A percentile compares a stretch with the other conserved stretches of the same genome.
Evolutionary conservation across 2,113 vertebrate species (phyloP).

Genomic region (Anarrhichthys ocellatus): DNA sequence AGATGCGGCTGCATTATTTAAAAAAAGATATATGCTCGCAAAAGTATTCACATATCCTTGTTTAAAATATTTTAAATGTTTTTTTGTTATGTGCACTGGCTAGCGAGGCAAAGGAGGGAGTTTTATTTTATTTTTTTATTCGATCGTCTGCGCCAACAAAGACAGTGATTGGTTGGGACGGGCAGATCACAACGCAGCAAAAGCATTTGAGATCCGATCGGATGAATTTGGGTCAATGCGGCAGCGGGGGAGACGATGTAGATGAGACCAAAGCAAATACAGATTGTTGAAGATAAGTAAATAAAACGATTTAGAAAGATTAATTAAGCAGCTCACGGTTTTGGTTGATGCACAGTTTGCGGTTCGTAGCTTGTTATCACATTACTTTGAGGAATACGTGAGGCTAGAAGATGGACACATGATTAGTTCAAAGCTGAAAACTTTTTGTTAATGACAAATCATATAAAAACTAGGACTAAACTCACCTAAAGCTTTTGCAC

Average conservation of each 20-base stretch:
- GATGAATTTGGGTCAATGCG: conserved; percentile 44
- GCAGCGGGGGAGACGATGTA: conserved; percentile 24
- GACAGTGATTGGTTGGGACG: background rate
- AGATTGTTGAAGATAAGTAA: conserved; percentile 34
- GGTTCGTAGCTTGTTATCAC: conserved; percentile 4
- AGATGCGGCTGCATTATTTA: conserved; percentile 15
- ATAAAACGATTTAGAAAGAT: conserved; percentile 27
- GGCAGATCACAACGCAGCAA: conserved; percentile 12
- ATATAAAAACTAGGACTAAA: background rate
- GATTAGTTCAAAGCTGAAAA: conserved; percentile 3
- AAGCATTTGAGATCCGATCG: conserved; percentile 44
- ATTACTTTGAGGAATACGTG: background rate
- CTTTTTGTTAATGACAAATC: background rate
- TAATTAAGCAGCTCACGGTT: conserved; percentile 10
- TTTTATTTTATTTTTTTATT: background rate
- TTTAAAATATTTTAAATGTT: conserved; percentile 28
- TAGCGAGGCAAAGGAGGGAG: background rate
- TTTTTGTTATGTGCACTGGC: conserved; percentile 1
- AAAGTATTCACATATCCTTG: conserved; percentile 4
- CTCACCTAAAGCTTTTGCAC: background rate
- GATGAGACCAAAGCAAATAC: conserved; percentile 42
- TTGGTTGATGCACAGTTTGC: conserved; percentile 15
- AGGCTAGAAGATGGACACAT: background rate
- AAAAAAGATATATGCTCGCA: conserved; percentile 24
- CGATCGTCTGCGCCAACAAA: background rate